Conservation (phyloP, 2,113 vertebrate species). For the Strix uralensis region DNA sequence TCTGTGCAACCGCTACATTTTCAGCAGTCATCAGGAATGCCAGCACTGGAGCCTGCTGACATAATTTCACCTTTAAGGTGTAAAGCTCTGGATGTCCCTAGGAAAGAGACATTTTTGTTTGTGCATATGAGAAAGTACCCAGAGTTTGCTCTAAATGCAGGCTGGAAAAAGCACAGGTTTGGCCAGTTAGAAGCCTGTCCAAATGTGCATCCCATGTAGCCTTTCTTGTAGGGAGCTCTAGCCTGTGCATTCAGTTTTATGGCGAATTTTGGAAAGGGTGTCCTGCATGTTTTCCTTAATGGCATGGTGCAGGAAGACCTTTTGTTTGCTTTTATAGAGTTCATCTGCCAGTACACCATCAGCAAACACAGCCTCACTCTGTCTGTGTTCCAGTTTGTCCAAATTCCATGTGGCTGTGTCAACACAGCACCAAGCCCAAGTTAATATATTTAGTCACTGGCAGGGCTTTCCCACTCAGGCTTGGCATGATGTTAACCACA, state of each 20-base stretch:
- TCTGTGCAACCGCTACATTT: neutral
- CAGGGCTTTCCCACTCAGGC: neutral
- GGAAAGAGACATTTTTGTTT: neutral
- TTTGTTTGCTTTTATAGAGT: neutral
- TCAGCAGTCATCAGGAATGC: neutral
- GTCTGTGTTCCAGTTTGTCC: neutral
- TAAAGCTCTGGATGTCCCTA: neutral
- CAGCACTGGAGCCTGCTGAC: neutral
- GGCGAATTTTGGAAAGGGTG: neutral
- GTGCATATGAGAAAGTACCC: neutral
- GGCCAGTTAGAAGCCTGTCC: neutral
- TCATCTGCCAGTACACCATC: neutral
- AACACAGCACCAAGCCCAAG: neutral
- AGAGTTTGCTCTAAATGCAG: neutral
- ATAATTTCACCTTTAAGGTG: neutral
- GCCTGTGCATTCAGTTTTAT: neutral
- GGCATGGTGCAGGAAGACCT: neutral
- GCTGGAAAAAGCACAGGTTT: neutral
- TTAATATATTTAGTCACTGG: constrained; percentile 18
- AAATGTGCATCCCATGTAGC: neutral
- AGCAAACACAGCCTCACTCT: neutral
- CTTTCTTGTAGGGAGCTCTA: neutral
- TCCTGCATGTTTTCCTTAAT: neutral
- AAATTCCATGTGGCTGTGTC: neutral
- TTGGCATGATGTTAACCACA: constrained; percentile 13